Evolutionary conservation across 92 coral and sea anemone genomes (phyloP).

Genomic region (Zoanthus sansibaricus): DNA sequence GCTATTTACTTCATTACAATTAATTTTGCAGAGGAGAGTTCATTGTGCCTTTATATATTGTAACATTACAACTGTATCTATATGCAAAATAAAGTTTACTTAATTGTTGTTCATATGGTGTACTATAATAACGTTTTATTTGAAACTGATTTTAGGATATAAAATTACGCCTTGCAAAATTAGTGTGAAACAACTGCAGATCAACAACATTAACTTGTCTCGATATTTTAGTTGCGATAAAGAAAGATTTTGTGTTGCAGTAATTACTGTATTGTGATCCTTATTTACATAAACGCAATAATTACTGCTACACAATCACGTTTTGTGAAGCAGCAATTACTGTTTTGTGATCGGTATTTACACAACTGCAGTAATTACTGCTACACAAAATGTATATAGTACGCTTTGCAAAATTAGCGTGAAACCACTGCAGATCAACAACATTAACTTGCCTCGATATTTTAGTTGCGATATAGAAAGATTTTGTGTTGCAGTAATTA

Average conservation of each 20-base stretch:
- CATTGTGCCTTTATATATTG: background rate
- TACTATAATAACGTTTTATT: background rate
- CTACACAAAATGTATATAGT: background rate
- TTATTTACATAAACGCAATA: background rate
- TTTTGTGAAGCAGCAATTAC: background rate
- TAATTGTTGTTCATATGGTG: background rate
- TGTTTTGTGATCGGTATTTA: background rate
- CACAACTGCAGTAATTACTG: background rate
- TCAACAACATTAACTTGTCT: background rate
- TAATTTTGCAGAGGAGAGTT: background rate
- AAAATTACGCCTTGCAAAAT: background rate
- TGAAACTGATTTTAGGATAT: background rate
- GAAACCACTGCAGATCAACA: too few species aligned
- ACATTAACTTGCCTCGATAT: too few species aligned
- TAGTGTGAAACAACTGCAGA: too few species aligned
- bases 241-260: conserved; percentile 4
- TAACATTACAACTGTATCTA: background rate
- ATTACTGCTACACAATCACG: background rate
- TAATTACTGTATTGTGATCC: background rate
- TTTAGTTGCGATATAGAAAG: too few species aligned
- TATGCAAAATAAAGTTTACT: conserved; percentile 3
- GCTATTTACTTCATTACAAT: background rate
- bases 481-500: background rate
- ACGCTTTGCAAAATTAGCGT: too few species aligned
- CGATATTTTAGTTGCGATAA: background rate